Base-by-base conservation (phyloP, 2,113 vertebrate genomes). In the Cnemophilus loriae region DNA sequence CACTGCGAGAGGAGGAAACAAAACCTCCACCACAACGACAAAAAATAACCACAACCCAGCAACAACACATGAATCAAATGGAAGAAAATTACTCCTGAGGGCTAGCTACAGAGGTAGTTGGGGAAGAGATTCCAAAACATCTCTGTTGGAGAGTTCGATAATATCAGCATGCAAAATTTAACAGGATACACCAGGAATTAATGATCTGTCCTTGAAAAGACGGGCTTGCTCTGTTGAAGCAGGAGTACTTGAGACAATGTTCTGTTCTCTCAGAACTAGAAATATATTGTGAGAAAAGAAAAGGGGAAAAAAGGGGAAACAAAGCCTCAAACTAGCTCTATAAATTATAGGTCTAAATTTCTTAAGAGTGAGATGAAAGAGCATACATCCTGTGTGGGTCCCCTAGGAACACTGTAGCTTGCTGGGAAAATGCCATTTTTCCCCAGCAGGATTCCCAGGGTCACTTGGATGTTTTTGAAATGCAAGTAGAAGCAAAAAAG, bases 131-230 rank as follows among this genome's bases (percentile, higher is more conserved):
- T 73, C 44, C 37, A 64, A 80, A 93, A 84, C n/a, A 56, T 44
- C n/a, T 77, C 71, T 78, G 26, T 69, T 65, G 67, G 59, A 80
- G 55, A 53, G 44, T 63, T 88, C 1, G 0, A 70, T 88, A 90
- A 84, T 42, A 84, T 33, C 3, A 3, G 56, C 90, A 84, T 78
- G 56, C 85, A 93, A 93, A 96, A 96, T 94, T 93, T 90, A 93
- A 57, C 64, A 94, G 68, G 56, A 63, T 57, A 75, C 46, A 83
- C 55, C 33, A 92, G 76, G 79, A 93, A 77, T 84, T 94, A 97
- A 91, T 90, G 82, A 56, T 41, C 73, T 92, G 85, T 90, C 95
- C 85, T 94, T 94, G 95, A 93, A 91, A 85, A 93, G 67, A 67
- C 33, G 74, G 59, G 15, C 52, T 91, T 91, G 84, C 90, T 93